These are phyloP conservation scores for Parnassius apollo DNA, from an alignment of 2,888 invertebrate species.

Conservation along the genomic window DNA sequence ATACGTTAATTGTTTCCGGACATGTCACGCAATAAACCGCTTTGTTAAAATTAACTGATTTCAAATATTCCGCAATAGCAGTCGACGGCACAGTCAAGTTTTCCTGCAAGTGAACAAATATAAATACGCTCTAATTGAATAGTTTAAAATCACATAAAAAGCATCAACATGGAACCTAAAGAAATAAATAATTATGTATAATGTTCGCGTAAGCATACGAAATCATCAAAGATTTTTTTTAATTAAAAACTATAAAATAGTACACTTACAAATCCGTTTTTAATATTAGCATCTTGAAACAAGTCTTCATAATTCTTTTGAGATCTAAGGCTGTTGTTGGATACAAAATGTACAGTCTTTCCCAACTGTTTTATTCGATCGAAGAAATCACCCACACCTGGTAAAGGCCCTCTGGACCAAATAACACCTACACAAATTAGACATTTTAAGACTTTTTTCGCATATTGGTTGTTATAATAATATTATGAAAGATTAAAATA, in stretches of 20 bases:
- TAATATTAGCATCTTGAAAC: slow-evolving; percentile 54
- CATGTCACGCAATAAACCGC: slow-evolving; percentile 71
- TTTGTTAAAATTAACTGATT: slow-evolving; percentile 73
- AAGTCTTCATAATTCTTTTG: slow-evolving; percentile 53
- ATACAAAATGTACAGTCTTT: slow-evolving; percentile 74
- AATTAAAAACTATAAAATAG: not conserved
- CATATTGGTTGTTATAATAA: not conserved
- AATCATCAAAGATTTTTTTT: no score
- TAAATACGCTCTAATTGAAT: not conserved
- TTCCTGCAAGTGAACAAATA: slow-evolving; percentile 49
- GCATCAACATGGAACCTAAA: no score
- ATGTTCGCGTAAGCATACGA: no score
- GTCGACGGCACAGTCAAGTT: slow-evolving; percentile 72
- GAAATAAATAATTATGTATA: no score
- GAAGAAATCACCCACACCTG: slow-evolving; percentile 69
- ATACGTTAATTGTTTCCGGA: slow-evolving; percentile 49
- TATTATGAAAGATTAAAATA: no score
- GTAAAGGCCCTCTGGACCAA: slow-evolving; percentile 58
- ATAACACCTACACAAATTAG: slow-evolving; percentile 74
- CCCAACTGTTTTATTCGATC: slow-evolving; percentile 65
- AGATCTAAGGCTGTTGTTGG: slow-evolving; percentile 73
- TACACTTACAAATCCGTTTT: slow-evolving; percentile 62
- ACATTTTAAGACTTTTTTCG: not conserved
- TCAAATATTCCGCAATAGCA: slow-evolving; percentile 77
- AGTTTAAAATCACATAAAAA: no score